Base-by-base conservation (phyloP, 2,888 invertebrate genomes). In the Congeria kusceri region DNA sequence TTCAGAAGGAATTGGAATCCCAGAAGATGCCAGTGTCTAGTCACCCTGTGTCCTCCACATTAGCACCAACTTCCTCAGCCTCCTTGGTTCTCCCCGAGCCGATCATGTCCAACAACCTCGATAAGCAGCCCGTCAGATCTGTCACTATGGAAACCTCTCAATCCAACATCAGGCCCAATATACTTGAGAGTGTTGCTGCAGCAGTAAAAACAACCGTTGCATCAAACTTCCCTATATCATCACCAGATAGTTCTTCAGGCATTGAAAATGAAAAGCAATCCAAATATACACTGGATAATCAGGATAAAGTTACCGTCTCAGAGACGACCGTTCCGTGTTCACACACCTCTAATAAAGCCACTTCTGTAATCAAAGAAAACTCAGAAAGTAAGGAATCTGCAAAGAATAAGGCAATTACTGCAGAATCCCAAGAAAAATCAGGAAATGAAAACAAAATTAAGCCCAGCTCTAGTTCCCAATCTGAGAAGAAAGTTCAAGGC, bases 1-100 rank as follows among this genome's bases (percentile, higher is more conserved):
- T 86, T 44, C 84, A 84, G 53, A 84, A 84, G 58, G 85, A 86
- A 29, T 68, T 88, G 23, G 87, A 86, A 32, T 86, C 80, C 32
- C 85, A 84, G 61, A 80, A 80, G 70, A 72, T 83, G 39, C 70
- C 70, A 29, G 47, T 74, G 23, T 66, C 83, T 83, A 83, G 83
- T 83, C 83, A 71, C 27, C 27, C 63, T 13, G 47, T 80, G 18
- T 28, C 79, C 3, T 64, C 49, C 18, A 18, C 20, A 3, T 49
- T 76, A 49, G 59, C 69, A 3, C 70, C 62, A 44, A 72, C 76
- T 47, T 68, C 75, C 3, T 71, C 83, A 46, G 65, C 74, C 25
- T 70, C 70, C 62, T 65, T 74, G 23, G 67, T 73, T 62, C 66
- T 72, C 58, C 75, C 80, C 20, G 83, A 79, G n/a, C 23, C 28